phyloP scores from a whole-genome alignment of 2,888 invertebrate species.

The Ormyrus labotus region DNA sequence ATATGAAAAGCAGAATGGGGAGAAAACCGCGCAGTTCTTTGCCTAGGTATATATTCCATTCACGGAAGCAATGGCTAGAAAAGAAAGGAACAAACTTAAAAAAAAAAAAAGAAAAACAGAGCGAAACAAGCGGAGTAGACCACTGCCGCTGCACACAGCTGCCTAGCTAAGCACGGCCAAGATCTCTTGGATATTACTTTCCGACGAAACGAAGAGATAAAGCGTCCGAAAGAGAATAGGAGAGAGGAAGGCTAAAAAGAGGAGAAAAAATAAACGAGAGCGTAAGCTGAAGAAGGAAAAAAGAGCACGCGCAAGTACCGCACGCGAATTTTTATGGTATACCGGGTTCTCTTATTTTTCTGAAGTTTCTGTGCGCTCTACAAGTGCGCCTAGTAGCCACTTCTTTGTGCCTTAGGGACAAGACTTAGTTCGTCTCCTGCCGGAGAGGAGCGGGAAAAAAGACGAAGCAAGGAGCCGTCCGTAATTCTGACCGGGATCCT shows the following conservation, averaged over 20 bases:
- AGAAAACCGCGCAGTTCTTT: too few relatives aligned
- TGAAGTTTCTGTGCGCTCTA: slow-evolving; percentile 6
- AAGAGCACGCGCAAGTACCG: not conserved
- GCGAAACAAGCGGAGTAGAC: too few relatives aligned
- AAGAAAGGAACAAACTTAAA: too few relatives aligned
- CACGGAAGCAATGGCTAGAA: too few relatives aligned
- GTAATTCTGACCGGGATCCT: slow-evolving; percentile 41
- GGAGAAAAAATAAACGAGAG: slow-evolving; percentile 12
- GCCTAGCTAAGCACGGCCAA: not conserved
- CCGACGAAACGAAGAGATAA: slow-evolving; percentile 35
- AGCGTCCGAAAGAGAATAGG: slow-evolving; percentile 35
- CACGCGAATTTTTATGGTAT: not conserved
- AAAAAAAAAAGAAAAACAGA: too few relatives aligned
- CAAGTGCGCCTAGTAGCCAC: slow-evolving; percentile 19
- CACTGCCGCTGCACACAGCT: too few relatives aligned
- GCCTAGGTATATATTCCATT: too few relatives aligned
- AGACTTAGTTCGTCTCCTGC: not conserved
- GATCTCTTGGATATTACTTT: slow-evolving; percentile 44
- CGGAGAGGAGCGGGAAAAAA: not conserved
- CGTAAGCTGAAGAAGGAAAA: not conserved
- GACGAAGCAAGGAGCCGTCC: slow-evolving; percentile 11
- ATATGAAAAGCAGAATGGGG: too few relatives aligned
- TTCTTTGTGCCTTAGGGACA: not conserved
- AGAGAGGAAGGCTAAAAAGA: not conserved
- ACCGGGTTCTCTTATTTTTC: slow-evolving; percentile 41